Base-by-base conservation (phyloP, 2,113 vertebrate species). In the Vidua chalybeata region DNA sequence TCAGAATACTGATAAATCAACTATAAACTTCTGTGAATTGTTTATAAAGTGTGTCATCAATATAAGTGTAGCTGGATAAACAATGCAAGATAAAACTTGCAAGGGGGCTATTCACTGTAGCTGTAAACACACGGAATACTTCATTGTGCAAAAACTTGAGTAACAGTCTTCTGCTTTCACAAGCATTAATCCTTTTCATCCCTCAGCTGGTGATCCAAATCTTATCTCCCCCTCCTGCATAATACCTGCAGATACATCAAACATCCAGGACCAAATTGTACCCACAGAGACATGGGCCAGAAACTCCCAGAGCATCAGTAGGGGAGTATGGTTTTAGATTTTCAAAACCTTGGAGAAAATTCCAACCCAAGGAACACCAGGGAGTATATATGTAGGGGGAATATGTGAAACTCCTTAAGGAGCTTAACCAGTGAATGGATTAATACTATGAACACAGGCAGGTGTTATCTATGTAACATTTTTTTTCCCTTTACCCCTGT, bases 351-450 rank as follows among this genome's bases (percentile, higher is more conserved):
- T 43, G 37, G 22, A 85, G 62, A 62, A 94, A 91, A 93, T 66
- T 68, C 26, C 74, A 84, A 15, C 59, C 27, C 30, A 37, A 76
- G 54, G 93, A 95, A 86, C 48, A 87, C 26, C 35, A 61, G 24
- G 35, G 43, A 84, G 7, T 74, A 43, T 19, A 22, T 15, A 59
- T 2, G 1, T 24, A 55, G 14, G 24, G 83, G 76, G 68, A 91
- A 79, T 87, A 15, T 66, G 72, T 74, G 84, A 90, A 74, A 75
- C 55, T 95, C 79, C 89, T 89, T 88, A 89, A 88, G 78, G 54
- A 91, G 89, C 11, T 77, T 80, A 76, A 67, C 18, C 67, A 94
- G 91, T 26, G 46, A 95, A 94, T n/a, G 56, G 72, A 95, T 84
- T 41, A 91, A 18, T 92, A 30, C n/a, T 80, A 87, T 27, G 75